Percentiles rank a stretch among this genome's conserved stretches.
phyloP scores from a whole-genome alignment of 2,797 vertebrate genomes.

The Pitangus sulphuratus region DNA sequence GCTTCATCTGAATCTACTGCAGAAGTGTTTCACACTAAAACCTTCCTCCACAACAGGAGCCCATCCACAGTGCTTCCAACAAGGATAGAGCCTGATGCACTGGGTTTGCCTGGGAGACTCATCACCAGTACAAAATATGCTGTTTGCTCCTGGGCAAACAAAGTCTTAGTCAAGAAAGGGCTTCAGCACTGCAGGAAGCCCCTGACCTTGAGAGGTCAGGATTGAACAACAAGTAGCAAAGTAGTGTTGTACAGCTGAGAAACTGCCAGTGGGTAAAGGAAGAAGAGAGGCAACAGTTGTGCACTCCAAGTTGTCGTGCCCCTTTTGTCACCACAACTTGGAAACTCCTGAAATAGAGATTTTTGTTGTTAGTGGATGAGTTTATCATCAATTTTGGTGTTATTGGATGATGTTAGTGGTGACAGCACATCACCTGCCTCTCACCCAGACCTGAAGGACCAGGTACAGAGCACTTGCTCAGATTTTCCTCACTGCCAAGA shows the following conservation, averaged over 20 bases:
- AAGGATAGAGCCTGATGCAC: neutral
- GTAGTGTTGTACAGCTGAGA: neutral
- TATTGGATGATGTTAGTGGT: neutral
- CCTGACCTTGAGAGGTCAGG: neutral
- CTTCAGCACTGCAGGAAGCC: neutral
- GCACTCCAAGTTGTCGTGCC: neutral
- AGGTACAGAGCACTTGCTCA: neutral
- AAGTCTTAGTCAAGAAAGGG: neutral
- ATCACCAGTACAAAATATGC: neutral
- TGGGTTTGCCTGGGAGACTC: neutral
- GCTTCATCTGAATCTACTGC: neutral
- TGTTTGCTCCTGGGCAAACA: neutral
- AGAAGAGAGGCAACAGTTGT: neutral
- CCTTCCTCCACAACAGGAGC: neutral
- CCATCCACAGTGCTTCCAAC: accelerated
- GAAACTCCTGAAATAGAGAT: neutral
- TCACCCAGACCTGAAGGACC: neutral
- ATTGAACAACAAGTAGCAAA: neutral
- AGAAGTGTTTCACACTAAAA: neutral
- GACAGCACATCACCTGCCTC: neutral
- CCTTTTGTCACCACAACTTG: neutral
- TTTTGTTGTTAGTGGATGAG: neutral
- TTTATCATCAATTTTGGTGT: neutral
- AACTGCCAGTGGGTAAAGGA: neutral
- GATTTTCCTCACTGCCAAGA: neutral